Evolutionary conservation across 2,888 invertebrate species (phyloP), one percentile per base, ranked within the genome.

Genomic region (Tetanocera ferruginea): DNA sequence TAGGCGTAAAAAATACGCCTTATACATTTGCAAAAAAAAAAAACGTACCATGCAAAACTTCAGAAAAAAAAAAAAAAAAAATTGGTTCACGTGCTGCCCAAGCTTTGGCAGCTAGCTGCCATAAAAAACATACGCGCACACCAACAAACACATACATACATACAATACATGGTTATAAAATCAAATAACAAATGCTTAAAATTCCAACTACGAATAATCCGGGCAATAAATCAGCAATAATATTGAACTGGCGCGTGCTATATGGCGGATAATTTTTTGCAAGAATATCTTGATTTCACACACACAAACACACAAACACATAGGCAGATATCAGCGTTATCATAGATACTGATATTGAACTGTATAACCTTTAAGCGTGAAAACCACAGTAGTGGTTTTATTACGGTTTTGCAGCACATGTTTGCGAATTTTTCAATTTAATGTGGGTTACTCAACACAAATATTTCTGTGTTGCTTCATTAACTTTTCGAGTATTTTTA

Each of bases 171-270:
- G 43, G n/a, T 25, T 76, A 81, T 81, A 79, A 79, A 80, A 79
- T 79, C 78, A 78, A 80, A 81, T 77, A 79, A 78, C 79, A 77
- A 78, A 80, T 78, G 76, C 77, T 80, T 79, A 74, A 81, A 74
- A 74, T 82, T 81, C 81, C 81, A 80, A 79, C 82, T 81, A 81
- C 81, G 82, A 82, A 83, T 82, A 84, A 84, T 84, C 82, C 82
- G 77, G 77, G 80, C 81, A 83, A 83, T 83, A 84, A 83, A 84
- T 83, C 83, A 84, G 83, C 81, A 79, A 82, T 82, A 82, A 83
- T 83, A 84, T 84, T 82, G 83, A 84, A 84, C 80, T 82, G 5
- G 1, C 25, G 14, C 60, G 28, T 28, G 52, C 19, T 11, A 11
- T 25, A 9, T 19, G 57, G 11, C 23, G 57, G 25, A 60, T 60